Evolutionary conservation across 2,113 vertebrate species (phyloP), one percentile per base, ranked within the genome.

Genomic region (Dasyurus viverrinus): DNA sequence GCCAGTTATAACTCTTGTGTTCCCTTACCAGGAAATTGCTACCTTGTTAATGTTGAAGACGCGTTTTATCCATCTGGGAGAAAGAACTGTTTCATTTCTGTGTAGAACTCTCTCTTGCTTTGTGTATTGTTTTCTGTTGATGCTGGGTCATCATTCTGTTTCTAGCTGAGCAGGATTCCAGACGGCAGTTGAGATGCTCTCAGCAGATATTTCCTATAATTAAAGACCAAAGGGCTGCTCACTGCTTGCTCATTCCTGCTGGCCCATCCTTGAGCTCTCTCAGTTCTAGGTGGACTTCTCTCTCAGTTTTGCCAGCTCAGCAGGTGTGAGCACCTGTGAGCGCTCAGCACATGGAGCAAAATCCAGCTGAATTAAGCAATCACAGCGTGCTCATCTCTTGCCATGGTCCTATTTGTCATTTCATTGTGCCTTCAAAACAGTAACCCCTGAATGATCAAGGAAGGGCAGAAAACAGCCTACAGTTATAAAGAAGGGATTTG

Each of bases 161-260:
- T 84, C 68, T 84, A 84, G 68, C 68, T 42, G 68, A 84, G 68
- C 68, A 84, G 68, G 36, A 22, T 84, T 84, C 68, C 68, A 84
- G 68, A 42, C 68, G 68, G 68, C 68, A 84, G 68, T 84, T 42
- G 68, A 84, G 68, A 84, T 84, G n/a, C 68, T 84, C 68, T 84
- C 68, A 84, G 68, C 68, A 84, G 68, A 84, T 84, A 84, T 23
- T 84, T 84, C 68, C n/a, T 84, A 84, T 84, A 84, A 84, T 84
- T 84, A 84, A 84, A 84, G 68, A 84, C 68, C 68, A 84, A 42
- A 84, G 68, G 68, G n/a, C 68, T 23, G n/a, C 68, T 84, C n/a
- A 84, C 68, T 84, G 68, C 68, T 84, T 84, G n/a, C n/a, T 42
- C 68, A 84, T 42, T 84, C n/a, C 68, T 42, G 68, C 68, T 84